phyloP scores from a whole-genome alignment of 2,888 invertebrate genomes.

The Allophyes oxyacanthae region DNA sequence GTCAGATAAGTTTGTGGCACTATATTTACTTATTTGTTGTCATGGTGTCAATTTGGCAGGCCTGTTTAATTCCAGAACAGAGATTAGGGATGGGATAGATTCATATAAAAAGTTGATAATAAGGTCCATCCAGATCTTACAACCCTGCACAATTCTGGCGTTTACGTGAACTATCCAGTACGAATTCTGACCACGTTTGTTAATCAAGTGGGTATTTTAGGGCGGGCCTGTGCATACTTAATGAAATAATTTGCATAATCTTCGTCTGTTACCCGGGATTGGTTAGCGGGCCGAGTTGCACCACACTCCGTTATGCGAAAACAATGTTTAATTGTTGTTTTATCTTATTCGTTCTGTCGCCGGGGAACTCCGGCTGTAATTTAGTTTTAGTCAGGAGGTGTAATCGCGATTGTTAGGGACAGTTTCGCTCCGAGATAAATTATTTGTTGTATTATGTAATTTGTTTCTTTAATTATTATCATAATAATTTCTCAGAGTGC shows the following conservation, averaged over 20 bases:
- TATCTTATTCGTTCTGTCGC: slow-evolving; percentile 37
- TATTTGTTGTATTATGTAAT: not conserved
- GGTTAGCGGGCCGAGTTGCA: slow-evolving; percentile 43
- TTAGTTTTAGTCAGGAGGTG: slow-evolving; percentile 37
- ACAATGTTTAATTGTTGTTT: slow-evolving; percentile 53
- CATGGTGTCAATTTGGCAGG: no score
- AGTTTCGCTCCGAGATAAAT: slow-evolving; percentile 12
- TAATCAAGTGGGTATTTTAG: slow-evolving; percentile 66
- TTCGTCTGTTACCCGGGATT: slow-evolving; percentile 58
- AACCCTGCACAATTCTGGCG: slow-evolving; percentile 27
- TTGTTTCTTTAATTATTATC: no score
- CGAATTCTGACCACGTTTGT: slow-evolving; percentile 57
- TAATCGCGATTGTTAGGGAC: slow-evolving; percentile 22
- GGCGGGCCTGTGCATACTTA: slow-evolving; percentile 57
- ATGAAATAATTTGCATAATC: slow-evolving; percentile 66
- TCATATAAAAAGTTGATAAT: not conserved
- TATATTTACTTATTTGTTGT: no score
- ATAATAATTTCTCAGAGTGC: no score
- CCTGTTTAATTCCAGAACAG: no score
- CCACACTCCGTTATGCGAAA: slow-evolving; percentile 41
- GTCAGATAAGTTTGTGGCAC: no score
- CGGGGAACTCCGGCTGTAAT: slow-evolving; percentile 25
- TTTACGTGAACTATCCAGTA: slow-evolving; percentile 47
- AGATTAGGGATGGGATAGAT: no score
- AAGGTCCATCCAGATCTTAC: slow-evolving; percentile 7